Evolutionary conservation across 2,888 invertebrate species (phyloP), one percentile per base, ranked within the genome.

Genomic region (Cosmopolites sordidus): DNA sequence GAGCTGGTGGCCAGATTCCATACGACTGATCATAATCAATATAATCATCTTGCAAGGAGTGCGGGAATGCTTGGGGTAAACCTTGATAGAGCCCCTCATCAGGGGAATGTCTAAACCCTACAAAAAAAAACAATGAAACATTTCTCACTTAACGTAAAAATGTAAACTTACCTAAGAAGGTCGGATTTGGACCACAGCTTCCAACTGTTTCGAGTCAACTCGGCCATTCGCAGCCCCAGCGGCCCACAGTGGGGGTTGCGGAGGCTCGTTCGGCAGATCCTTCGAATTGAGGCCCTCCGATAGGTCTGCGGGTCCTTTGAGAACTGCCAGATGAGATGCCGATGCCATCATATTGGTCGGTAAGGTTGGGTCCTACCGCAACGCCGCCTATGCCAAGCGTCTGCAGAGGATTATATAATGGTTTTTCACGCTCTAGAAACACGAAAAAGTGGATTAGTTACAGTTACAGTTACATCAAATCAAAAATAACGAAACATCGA

Each of bases 151-250:
- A 12, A 4, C n/a, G 11, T 33, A 33, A 33, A 33, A 33, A 33
- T 6, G 4, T 33, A 33, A 6, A 48, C 43, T 29, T 40, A 49
- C 59, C 62, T 69, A 69, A 64, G 69, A 69, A 62, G 72, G 73
- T 67, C 72, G 72, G 66, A 63, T 67, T 64, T 69, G 72, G 64
- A 67, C 64, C 64, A 69, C 77, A 78, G 76, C 75, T 73, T 69
- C 72, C 75, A 73, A 77, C 78, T 77, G 75, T 74, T 82, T 83
- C 87, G 92, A 93, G 92, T 93, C 93, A 93, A 92, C 92, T 92
- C 80, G 93, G 93, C 93, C 92, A 93, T 78, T 92, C 92, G 79
- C 87, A 85, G 76, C 91, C 92, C 91, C 91, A 92, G 66, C 91
- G 86, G 73, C 89, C 90, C 73, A 90, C 90, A 73, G 86, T 82